A percentile compares a stretch with the other conserved stretches of the same genome.
Conservation (phyloP, 2,888 invertebrate genomes). For the Polymixis flavicincta region DNA sequence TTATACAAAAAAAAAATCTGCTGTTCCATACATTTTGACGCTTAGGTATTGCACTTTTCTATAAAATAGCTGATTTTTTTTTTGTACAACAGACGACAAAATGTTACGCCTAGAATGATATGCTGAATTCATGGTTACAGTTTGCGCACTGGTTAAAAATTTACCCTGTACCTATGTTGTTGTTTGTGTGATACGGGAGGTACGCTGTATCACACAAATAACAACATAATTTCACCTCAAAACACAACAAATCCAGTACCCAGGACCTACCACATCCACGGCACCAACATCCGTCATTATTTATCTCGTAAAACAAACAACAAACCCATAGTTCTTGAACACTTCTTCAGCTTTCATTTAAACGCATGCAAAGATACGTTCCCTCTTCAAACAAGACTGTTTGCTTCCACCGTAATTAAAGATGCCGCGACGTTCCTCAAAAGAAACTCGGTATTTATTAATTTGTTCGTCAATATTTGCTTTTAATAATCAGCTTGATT, state of each 20-base stretch:
- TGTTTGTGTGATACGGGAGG: no score
- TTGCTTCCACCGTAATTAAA: slow-evolving; percentile 87
- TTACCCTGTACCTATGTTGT: no score
- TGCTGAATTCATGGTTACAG: no score
- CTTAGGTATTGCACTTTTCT: no score
- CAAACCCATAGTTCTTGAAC: slow-evolving; percentile 84
- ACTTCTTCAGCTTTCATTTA: slow-evolving; percentile 88
- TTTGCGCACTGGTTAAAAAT: no score
- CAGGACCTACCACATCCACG: slow-evolving; percentile 61
- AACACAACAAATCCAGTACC: background rate
- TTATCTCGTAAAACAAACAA: slow-evolving; percentile 81
- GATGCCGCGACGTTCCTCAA: slow-evolving; percentile 85
- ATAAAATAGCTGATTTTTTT: no score
- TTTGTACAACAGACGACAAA: no score
- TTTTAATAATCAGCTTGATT: slow-evolving; percentile 85
- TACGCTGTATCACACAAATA: background rate
- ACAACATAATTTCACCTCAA: background rate
- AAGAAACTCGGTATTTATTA: slow-evolving; percentile 89
- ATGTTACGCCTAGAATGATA: no score
- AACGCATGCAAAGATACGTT: slow-evolving; percentile 87
- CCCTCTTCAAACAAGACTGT: slow-evolving; percentile 84
- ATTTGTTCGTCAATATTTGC: slow-evolving; percentile 88
- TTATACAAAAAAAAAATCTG: no score
- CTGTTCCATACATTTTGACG: no score
- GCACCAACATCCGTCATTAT: slow-evolving; percentile 71